Percentiles rank a stretch among this genome's conserved stretches.
phyloP scores from a whole-genome alignment of 2,797 vertebrate genomes.

The Gallirallus australis region DNA sequence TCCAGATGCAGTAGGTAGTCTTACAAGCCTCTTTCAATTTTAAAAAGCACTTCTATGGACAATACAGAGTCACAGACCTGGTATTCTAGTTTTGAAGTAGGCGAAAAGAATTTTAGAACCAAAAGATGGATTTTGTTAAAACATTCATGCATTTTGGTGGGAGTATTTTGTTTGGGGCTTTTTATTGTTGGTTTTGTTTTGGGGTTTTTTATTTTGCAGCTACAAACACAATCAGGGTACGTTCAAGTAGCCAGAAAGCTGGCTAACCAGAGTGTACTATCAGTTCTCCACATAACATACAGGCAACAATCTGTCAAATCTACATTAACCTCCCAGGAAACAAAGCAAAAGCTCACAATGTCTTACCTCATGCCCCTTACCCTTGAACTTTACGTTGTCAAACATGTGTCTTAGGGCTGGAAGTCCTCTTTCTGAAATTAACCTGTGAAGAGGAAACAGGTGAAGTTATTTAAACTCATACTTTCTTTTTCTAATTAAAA shows the following conservation, averaged over 20 bases:
- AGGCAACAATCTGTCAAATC: neutral
- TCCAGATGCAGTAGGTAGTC: neutral
- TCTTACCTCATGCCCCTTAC: constrained; percentile 94
- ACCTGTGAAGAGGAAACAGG: constrained; percentile 73
- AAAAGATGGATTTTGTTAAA: neutral
- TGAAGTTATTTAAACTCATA: neutral
- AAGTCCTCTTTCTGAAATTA: constrained; percentile 91
- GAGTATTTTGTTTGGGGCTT: neutral
- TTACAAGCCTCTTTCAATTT: neutral
- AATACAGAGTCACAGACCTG: neutral
- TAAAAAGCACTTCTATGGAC: neutral
- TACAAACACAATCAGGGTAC: accelerated
- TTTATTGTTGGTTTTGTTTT: too few species aligned
- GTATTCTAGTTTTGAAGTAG: neutral
- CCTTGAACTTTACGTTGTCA: constrained; percentile 86
- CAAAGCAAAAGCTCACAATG: neutral
- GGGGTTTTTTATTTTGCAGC: neutral
- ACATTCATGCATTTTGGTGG: neutral
- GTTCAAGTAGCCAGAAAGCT: neutral
- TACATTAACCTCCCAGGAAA: neutral
- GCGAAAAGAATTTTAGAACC: neutral
- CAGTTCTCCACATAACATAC: accelerated
- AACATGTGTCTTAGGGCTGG: constrained; percentile 91
- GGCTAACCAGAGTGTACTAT: accelerated
- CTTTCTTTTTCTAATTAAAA: neutral